phyloP scores from a whole-genome alignment of 1,140 invertebrate genomes.

The Musca vetustissima region DNA sequence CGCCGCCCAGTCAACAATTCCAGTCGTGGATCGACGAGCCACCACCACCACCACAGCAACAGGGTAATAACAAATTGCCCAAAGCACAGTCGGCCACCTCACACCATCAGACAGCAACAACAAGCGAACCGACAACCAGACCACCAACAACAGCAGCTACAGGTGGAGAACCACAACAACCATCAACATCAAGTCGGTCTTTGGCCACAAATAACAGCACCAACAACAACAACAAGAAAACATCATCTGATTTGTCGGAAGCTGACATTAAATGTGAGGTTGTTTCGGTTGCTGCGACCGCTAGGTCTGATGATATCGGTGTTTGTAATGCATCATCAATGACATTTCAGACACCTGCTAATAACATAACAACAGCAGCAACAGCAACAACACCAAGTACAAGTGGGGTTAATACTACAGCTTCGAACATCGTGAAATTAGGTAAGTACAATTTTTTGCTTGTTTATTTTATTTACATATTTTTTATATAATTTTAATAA shows the following conservation, averaged over 20 bases:
- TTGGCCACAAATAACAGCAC: neutral
- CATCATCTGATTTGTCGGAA: neutral
- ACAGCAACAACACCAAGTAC: no score
- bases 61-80: constrained; percentile 51
- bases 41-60: no score
- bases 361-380: constrained; percentile 3
- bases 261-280: constrained; percentile 11
- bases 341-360: constrained; percentile 19
- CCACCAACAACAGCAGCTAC: constrained; percentile 32
- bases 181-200: neutral
- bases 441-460: constrained; percentile 13
- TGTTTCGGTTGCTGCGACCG: neutral
- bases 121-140: constrained; percentile 33
- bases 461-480: neutral
- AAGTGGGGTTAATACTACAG: neutral
- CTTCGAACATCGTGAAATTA: neutral
- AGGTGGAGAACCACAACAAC: neutral
- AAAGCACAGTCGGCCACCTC: constrained; percentile 21
- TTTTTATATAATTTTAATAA: no score
- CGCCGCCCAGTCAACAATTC: constrained; percentile 16
- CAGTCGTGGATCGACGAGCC: neutral
- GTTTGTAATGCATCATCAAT: neutral
- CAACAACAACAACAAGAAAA: no score
- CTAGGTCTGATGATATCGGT: neutral
- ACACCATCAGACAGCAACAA: constrained; percentile 23